phyloP scores from a whole-genome alignment of 1,140 invertebrate genomes.

The Camponotus floridanus region DNA sequence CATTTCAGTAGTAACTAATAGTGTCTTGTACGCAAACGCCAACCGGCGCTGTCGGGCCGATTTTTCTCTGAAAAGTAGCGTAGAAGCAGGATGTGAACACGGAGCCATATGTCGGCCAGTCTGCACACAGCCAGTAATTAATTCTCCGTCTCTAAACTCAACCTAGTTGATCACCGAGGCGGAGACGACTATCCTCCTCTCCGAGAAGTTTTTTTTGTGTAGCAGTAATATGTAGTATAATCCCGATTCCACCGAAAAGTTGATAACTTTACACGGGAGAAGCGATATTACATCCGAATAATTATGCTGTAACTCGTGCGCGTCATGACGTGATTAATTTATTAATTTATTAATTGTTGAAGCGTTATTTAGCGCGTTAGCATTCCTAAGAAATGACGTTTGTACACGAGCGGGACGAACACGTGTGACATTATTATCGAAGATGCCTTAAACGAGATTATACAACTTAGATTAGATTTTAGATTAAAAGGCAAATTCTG shows the following conservation, averaged over 20 bases:
- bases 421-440: neutral
- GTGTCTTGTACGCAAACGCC: slow-evolving; percentile 53
- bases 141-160: slow-evolving; percentile 50
- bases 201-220: slow-evolving; percentile 60
- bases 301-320: neutral
- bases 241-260: slow-evolving; percentile 26
- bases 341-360: neutral
- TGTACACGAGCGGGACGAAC: no score
- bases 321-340: slow-evolving; percentile 1
- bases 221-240: neutral
- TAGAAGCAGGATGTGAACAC: slow-evolving; percentile 62
- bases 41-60: slow-evolving; percentile 42
- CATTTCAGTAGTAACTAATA: slow-evolving; percentile 56
- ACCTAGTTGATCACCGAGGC: slow-evolving; percentile 61
- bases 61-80: slow-evolving; percentile 62
- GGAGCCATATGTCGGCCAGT: slow-evolving; percentile 70
- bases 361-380: neutral
- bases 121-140: slow-evolving; percentile 44
- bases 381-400: neutral
- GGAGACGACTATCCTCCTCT: slow-evolving; percentile 55
- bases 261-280: slow-evolving; percentile 14
- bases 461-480: neutral
- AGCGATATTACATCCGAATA: slow-evolving; percentile 18
- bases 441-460: neutral
- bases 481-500: neutral